Evolutionary conservation across 2,797 vertebrate species (phyloP), one percentile per base, ranked within the genome.

Genomic region (Sphaeramia orbicularis): DNA sequence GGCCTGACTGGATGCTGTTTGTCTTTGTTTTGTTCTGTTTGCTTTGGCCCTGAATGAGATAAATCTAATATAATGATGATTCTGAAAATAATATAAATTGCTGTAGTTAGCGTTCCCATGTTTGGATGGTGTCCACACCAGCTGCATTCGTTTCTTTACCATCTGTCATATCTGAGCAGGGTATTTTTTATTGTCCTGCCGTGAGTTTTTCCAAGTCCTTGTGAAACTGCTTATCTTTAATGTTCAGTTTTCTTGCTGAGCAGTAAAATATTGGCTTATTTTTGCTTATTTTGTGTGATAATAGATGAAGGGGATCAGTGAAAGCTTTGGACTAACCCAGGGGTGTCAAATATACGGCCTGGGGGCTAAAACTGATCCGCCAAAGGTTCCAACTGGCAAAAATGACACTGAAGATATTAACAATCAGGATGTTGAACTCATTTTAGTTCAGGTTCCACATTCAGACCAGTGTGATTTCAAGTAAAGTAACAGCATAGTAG

Each of bases 41-140:
- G 35, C 67, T 82, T 65, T 50, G 18, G 80, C 40, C 19, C 21
- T 30, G 6, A 66, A 65, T 68, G 11, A 52, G 24, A 73, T 78
- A 50, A 80, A 79, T 86, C 54, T 82, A 85, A 81, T 88, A 75
- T 85, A 84, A 86, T 66, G 30, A 74, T 81, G 62, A 83, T 72
- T 73, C 42, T 63, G 72, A 83, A 72, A 86, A 71, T 83, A 75
- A 78, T 83, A 76, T 81, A 74, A 80, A 74, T 61, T 56, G 16
- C 52, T 43, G 38, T 86, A 65, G 50, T 66, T 64, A 24, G 56
- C n/a, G 3, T 56, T 72, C 38, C 47, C 21, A 40, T 70, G 15
- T 41, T 61, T 66, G 40, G 56, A 67, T 61, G 71, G 32, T 72
- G 65, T 70, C 51, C 48, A 60, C 74, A 71, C 40, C 55, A 48